These are phyloP conservation scores for Grapholita molesta DNA, from an alignment of 1,140 invertebrate species.

Conservation along the genomic window DNA sequence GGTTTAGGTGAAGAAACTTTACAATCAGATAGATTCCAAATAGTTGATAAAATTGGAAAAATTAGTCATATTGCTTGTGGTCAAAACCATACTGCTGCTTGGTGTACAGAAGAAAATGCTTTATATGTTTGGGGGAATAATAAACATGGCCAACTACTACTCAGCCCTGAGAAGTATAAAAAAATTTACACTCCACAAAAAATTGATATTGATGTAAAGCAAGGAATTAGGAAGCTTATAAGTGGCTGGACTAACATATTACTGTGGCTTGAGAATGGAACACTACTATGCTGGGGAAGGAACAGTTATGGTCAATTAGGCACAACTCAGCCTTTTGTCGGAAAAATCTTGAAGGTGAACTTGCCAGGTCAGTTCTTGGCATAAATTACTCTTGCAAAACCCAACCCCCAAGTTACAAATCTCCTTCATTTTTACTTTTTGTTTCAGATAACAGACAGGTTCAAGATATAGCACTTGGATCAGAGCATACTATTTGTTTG, in stretches of 20 bases:
- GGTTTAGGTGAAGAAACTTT: slow-evolving; percentile 75
- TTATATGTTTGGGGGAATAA: slow-evolving; percentile 86
- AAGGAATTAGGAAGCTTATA: slow-evolving; percentile 75
- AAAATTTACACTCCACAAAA: slow-evolving; percentile 71
- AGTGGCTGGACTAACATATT: slow-evolving; percentile 88
- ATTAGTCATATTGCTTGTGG: slow-evolving; percentile 83
- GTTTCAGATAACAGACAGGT: slow-evolving; percentile 69
- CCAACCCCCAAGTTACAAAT: background rate
- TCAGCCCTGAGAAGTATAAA: slow-evolving; percentile 65
- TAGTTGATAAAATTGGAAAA: slow-evolving; percentile 78
- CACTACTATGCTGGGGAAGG: slow-evolving; percentile 86
- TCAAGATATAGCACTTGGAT: slow-evolving; percentile 82
- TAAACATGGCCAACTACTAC: slow-evolving; percentile 84
- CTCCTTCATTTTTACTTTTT: slow-evolving; percentile 21
- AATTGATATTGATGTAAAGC: slow-evolving; percentile 75
- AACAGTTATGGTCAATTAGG: slow-evolving; percentile 90
- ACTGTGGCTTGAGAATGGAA: slow-evolving; percentile 79
- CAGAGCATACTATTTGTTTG: slow-evolving; percentile 86
- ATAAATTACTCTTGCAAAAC: background rate
- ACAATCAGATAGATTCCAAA: slow-evolving; percentile 75
- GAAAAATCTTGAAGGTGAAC: slow-evolving; percentile 47
- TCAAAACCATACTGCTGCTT: slow-evolving; percentile 84
- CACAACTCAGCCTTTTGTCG: slow-evolving; percentile 40
- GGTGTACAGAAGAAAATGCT: slow-evolving; percentile 79
- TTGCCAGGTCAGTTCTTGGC: slow-evolving; percentile 48